Evolutionary conservation across 1,140 invertebrate genomes (phyloP).

Genomic region (Drosophila azteca): DNA sequence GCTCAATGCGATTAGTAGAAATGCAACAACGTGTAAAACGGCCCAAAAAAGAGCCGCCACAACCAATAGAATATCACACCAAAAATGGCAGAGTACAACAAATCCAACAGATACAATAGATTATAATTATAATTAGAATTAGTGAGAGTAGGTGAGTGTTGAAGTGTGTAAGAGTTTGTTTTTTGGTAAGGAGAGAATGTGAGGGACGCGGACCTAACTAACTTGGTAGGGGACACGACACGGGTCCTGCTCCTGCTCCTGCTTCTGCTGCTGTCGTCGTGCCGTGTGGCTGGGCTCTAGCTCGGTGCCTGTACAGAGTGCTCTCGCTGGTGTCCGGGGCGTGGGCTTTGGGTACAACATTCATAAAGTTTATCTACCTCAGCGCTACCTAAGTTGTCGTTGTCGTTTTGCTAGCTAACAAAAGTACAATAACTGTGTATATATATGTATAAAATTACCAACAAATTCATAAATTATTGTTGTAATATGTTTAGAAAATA

Average conservation of each 20-base stretch:
- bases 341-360: constrained; percentile 73
- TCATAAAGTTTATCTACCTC: constrained; percentile 80
- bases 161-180: constrained; percentile 19
- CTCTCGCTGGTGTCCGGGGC: constrained; percentile 63
- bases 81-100: constrained; percentile 79
- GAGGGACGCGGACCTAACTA: constrained; percentile 68
- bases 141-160: constrained; percentile 44
- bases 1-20: constrained; percentile 59
- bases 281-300: constrained; percentile 48
- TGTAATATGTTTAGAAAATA: constrained; percentile 82
- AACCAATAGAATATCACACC: constrained; percentile 83
- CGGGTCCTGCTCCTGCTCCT: neutral
- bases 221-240: constrained; percentile 56
- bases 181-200: constrained; percentile 43
- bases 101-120: constrained; percentile 59
- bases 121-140: constrained; percentile 28
- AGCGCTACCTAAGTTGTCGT: constrained; percentile 77
- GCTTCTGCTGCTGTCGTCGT: constrained; percentile 10
- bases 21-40: constrained; percentile 81
- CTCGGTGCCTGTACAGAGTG: constrained; percentile 61
- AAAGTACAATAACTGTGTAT: constrained; percentile 71
- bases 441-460: constrained; percentile 77
- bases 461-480: constrained; percentile 81
- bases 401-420: constrained; percentile 79
- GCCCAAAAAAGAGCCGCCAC: constrained; percentile 72